Conservation (phyloP, 1,140 invertebrate species). For the Cherax quadricarinatus region DNA sequence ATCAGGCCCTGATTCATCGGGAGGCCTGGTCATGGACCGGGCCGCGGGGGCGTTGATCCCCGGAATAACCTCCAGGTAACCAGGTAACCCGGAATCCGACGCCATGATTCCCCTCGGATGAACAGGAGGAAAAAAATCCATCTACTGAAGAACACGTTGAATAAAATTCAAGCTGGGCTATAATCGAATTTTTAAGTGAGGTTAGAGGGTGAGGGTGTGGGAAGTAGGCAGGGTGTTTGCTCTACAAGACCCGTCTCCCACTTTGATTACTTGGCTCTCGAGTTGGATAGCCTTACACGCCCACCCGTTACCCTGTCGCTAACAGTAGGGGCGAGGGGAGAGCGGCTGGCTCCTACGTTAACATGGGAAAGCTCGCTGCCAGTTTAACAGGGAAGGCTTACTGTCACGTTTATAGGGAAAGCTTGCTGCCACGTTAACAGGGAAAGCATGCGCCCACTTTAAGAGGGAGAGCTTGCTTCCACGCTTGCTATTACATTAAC, state of each 20-base stretch:
- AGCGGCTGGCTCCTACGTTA: not conserved
- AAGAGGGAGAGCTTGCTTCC: not conserved
- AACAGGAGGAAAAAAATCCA: not conserved
- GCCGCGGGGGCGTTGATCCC: too few relatives aligned
- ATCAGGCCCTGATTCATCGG: too few relatives aligned
- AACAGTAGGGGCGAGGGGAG: too few relatives aligned
- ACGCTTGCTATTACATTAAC: too few relatives aligned
- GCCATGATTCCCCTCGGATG: too few relatives aligned
- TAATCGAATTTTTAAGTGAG: not conserved
- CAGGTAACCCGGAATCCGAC: too few relatives aligned
- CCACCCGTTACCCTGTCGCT: not conserved
- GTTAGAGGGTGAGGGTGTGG: not conserved
- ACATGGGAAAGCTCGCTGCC: not conserved
- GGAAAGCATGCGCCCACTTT: not conserved
- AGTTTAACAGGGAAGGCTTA: not conserved
- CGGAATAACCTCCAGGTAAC: too few relatives aligned
- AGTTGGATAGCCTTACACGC: not conserved
- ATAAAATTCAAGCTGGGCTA: not conserved
- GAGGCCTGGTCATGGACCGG: too few relatives aligned
- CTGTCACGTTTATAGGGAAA: not conserved
- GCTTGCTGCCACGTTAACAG: not conserved
- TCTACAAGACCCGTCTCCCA: not conserved
- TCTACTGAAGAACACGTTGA: not conserved
- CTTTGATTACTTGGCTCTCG: not conserved
- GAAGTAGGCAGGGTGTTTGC: not conserved